Evolutionary conservation across 2,888 invertebrate species (phyloP), one percentile per base, ranked within the genome.

Genomic region (Pristionchus arcanus): DNA sequence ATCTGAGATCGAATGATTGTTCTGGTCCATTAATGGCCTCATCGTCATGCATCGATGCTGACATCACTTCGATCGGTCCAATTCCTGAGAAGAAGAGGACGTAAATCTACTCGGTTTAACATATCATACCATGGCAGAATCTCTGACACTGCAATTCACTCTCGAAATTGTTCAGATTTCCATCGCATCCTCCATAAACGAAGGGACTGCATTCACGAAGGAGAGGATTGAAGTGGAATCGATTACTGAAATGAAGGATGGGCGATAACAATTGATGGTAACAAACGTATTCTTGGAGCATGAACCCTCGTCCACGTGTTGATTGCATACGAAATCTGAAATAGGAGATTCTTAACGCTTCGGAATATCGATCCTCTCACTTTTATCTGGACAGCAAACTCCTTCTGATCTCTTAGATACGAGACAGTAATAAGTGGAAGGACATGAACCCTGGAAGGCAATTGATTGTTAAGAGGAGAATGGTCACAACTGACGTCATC

Each of bases 1-100:
- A 94, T 19, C 93, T 93, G 37, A 94, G 37, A 15, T 89, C 59
- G 89, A 81, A 89, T 1, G 81, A 31, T 28, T 89, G 87, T n/a
- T 86, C 63, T 16, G 86, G 66, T 21, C 63, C 37, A n/a, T 34
- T 34, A 37, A 25, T n/a, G 37, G 5, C 34, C 28, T 86, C 63
- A 19, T 86, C 66, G 28, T 86, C 28, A 66, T 86, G 86, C 55
- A 84, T 37, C 25, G 63, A 66, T 0, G 86, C 86, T 15, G 86
- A 86, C 42, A 49, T 59, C 66, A 86, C 86, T 34, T 37, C 66
- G 34, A 86, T 86, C 15, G 86, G 49, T n/a, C 42, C 66, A 3
- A 66, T 42, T 2, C 86, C 86, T 86, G 63, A 37, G 13, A 86
- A 21, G 63, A 34, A 53, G 11, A 28, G 55, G 19, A 21, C 42